phyloP scores from a whole-genome alignment of 2,797 vertebrate species.

The Parauchenoglanis ngamensis region DNA sequence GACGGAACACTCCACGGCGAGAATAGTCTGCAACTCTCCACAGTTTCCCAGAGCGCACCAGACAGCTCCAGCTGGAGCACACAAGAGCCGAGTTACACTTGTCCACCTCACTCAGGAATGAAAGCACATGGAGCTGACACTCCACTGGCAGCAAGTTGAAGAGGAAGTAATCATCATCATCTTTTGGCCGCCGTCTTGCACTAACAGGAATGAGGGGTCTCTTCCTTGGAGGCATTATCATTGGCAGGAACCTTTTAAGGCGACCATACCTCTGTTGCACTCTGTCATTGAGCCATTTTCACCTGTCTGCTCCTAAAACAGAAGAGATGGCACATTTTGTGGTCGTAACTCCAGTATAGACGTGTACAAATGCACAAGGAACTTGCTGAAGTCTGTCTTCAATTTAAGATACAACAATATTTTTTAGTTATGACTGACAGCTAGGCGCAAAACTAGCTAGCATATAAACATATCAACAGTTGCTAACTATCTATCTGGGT shows the following conservation, averaged over 20 bases:
- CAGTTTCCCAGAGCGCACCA: conserved; percentile 80
- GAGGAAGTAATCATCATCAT: conserved; percentile 70
- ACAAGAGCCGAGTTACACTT: conserved; percentile 81
- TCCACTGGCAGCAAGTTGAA: conserved; percentile 79
- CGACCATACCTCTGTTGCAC: conserved; percentile 42
- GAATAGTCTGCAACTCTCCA: conserved; percentile 84
- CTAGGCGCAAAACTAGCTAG: neutral
- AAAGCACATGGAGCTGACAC: conserved; percentile 81
- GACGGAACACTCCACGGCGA: conserved; percentile 75
- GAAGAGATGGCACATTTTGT: conserved; percentile 8
- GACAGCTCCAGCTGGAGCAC: conserved; percentile 79
- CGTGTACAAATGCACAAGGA: neutral
- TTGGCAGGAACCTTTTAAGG: conserved; percentile 2
- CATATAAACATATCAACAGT: conserved; percentile 22
- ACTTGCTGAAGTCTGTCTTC: neutral
- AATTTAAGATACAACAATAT: neutral
- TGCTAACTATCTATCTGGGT: neutral
- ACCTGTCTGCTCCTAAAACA: conserved; percentile 28
- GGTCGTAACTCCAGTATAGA: neutral
- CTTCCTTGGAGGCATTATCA: conserved; percentile 76
- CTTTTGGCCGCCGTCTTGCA: conserved; percentile 64
- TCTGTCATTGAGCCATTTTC: conserved; percentile 25
- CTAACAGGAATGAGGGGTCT: conserved; percentile 69
- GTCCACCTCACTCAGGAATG: conserved; percentile 80
- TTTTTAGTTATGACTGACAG: neutral